Evolutionary conservation across 2,797 vertebrate genomes (phyloP).

Genomic region (Lithobates sylvaticus): DNA sequence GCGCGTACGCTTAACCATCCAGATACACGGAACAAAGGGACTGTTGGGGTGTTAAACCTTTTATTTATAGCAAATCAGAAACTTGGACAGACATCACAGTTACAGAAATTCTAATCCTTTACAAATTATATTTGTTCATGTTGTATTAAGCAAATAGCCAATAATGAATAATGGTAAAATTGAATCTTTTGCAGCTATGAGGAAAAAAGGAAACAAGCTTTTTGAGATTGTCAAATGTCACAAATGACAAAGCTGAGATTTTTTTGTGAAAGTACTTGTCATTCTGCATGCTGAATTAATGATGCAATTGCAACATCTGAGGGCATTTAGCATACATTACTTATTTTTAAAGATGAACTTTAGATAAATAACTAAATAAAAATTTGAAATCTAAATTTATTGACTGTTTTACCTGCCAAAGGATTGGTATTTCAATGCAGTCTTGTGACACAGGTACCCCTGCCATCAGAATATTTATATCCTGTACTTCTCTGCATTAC

Average conservation of each 20-base stretch:
- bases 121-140: background rate
- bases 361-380: too few species aligned
- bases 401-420: too few species aligned
- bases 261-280: background rate
- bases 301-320: background rate
- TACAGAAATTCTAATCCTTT: background rate
- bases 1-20: constrained; percentile 31
- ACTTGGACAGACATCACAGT: constrained; percentile 4
- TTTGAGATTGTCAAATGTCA: background rate
- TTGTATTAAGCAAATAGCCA: background rate
- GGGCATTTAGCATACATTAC: background rate
- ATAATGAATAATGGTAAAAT: background rate
- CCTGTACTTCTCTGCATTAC: too few species aligned
- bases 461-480: too few species aligned
- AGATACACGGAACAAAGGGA: constrained; percentile 5
- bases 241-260: background rate
- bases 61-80: constrained; percentile 34
- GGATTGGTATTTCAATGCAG: too few species aligned
- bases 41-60: background rate
- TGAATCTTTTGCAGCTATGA: background rate
- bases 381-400: too few species aligned
- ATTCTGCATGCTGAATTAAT: background rate
- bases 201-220: background rate
- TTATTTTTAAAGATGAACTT: background rate
- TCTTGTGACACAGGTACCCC: too few species aligned